Evolutionary conservation across 2,888 invertebrate genomes (phyloP).

Genomic region (Dorcus parallelipipedus): DNA sequence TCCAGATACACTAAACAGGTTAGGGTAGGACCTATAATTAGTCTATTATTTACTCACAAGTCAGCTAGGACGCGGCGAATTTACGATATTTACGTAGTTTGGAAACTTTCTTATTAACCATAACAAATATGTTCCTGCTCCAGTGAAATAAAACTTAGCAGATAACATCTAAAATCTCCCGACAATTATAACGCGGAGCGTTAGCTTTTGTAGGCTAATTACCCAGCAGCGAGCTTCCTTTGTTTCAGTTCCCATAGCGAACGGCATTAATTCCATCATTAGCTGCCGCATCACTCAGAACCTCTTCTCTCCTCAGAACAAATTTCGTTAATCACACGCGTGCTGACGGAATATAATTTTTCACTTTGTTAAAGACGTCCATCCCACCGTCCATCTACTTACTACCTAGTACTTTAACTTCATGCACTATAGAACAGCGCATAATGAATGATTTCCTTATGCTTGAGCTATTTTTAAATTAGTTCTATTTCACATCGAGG

Average conservation of each 20-base stretch:
- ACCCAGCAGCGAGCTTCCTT: neutral
- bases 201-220: slow-evolving; percentile 10
- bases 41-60: too few relatives aligned
- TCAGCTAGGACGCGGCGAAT: too few relatives aligned
- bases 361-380: slow-evolving; percentile 10
- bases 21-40: too few relatives aligned
- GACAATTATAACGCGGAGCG: slow-evolving; percentile 19
- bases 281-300: too few relatives aligned
- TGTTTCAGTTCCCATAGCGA: neutral
- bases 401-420: slow-evolving; percentile 11
- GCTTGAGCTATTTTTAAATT: slow-evolving; percentile 16
- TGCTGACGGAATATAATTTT: slow-evolving; percentile 4
- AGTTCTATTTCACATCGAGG: slow-evolving; percentile 18
- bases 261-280: neutral
- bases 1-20: too few relatives aligned
- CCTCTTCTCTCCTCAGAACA: too few relatives aligned
- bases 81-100: too few relatives aligned
- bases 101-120: too few relatives aligned
- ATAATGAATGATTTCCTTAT: slow-evolving; percentile 18
- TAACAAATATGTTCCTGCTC: too few relatives aligned
- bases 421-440: slow-evolving; percentile 18
- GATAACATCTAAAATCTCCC: slow-evolving; percentile 8
- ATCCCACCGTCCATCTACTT: neutral
- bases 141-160: too few relatives aligned
- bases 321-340: neutral